Base-by-base conservation (phyloP, 2,888 invertebrate species). In the Lysandra bellargus region DNA sequence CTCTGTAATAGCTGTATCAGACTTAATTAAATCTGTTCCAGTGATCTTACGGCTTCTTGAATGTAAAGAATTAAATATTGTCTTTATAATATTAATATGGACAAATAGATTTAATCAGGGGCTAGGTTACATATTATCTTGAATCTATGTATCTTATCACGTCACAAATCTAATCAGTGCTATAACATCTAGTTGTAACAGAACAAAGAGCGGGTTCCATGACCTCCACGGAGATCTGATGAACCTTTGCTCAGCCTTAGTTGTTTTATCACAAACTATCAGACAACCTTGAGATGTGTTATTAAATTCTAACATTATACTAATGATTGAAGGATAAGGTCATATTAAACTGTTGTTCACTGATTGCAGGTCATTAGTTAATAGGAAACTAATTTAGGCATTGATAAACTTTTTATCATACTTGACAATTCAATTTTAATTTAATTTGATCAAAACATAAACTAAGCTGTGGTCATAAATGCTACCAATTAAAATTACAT, bases 181-280 rank as follows among this genome's bases (percentile, higher is more conserved):
- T 69, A 69, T 69, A 33, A 33, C 69, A 69, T 69, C 14, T 33
- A 33, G 30, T 33, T 69, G 33, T 69, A 69, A 69, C 17, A 69
- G 69, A 37, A 37, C 33, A 37, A 17, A 33, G n/a, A 37, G 5
- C 37, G 37, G 33, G 33, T 69, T 12, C 69, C 14, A 1, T 69
- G 69, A 37, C 69, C 69, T 69, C 12, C 33, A 14, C 14, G 23
- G 33, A 37, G 37, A 33, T 69, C 33, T 69, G 69, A 69, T 5
- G 69, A 69, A 69, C 69, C 69, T 69, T 69, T 37, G 69, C 33
- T 69, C 69, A 37, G 33, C 33, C 69, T 69, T 37, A 69, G 33
- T 30, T 64, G 30, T 64, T 64, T 64, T 69, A 69, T 69, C 69
- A 69, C 69, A 37, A 7, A 69, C 33, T 69, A 33, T 69, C 30